Evolutionary conservation across 2,113 vertebrate genomes (phyloP).

Genomic region (Psittacara wagleri): DNA sequence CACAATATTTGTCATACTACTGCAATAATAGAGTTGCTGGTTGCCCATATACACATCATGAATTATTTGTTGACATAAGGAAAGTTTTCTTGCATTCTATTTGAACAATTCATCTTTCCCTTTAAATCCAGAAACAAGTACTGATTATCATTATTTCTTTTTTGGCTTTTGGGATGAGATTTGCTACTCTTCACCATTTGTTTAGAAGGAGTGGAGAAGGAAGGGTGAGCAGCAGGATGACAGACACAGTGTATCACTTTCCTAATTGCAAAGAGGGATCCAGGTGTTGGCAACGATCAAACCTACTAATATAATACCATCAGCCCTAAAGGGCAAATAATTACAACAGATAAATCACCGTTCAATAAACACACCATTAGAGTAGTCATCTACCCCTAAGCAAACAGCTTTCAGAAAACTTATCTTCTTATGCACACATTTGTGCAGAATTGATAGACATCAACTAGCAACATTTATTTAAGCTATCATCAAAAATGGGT

Average conservation of each 20-base stretch:
- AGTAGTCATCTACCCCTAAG: not conserved
- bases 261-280: conserved; percentile 25
- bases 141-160: conserved; percentile 1
- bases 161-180: not conserved
- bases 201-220: not conserved
- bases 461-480: conserved; percentile 33
- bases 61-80: conserved; percentile 54
- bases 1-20: conserved; percentile 43
- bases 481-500: not conserved
- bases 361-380: conserved; percentile 42
- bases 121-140: conserved; percentile 32
- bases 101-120: conserved; percentile 6
- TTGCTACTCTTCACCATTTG: not conserved
- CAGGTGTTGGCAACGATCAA: conserved; percentile 27
- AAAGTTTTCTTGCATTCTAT: conserved; percentile 37
- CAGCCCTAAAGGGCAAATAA: conserved; percentile 36
- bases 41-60: not conserved
- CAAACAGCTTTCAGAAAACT: conserved; percentile 44
- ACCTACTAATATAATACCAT: not conserved
- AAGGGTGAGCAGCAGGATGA: not conserved
- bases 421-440: conserved; percentile 35
- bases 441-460: conserved; percentile 21
- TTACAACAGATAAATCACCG: conserved; percentile 49
- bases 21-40: conserved; percentile 14
- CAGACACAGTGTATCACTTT: not conserved